Evolutionary conservation across 2,888 invertebrate species (phyloP), one percentile per base, ranked within the genome.

Genomic region (Drosophila limbata): DNA sequence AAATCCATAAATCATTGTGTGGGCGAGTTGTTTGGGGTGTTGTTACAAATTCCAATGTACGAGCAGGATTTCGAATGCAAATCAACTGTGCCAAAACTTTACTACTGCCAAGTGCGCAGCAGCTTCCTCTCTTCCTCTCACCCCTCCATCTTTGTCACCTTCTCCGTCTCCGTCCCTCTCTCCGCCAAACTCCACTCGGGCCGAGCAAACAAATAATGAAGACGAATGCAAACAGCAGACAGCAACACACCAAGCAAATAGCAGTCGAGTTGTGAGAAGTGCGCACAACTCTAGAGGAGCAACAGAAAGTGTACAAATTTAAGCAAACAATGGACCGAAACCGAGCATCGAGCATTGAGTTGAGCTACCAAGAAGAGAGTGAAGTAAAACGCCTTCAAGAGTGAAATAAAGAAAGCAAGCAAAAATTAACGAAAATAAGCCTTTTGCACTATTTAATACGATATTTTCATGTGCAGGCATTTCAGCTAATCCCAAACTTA

Each of bases 1-100:
- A 88, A 87, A 90, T 84, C 90, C 89, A 90, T 90, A 90, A 90
- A 90, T 90, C 90, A 91, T 90, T 81, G 81, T 81, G 70, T 61
- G 69, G 25, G 56, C 33, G 28, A 44, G 25, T 39, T 13, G 25
- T 25, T 25, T 25, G 25, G 39, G 13, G 19, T 15, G 52, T 35
- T 21, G 17, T 60, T 59, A 44, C 17, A 2, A 44, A 44, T 45
- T 35, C 13, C 35, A 21, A 35, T 56, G 37, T 37, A 13, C 4
- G 48, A 39, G 47, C 17, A 89, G 84, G 84, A 89, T 89, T 85
- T 71, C 77, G 82, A 85, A 85, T 85, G 84, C 90, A 85, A 85
- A 85, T 89, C 90, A 89, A 85, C 90, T 89, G 89, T 87, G 84
- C 84, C 85, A 87, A 89, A 84, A 84, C 82, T 87, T 83, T 78